Evolutionary conservation across 2,113 vertebrate species (phyloP).

Genomic region (Enhydra lutris): DNA sequence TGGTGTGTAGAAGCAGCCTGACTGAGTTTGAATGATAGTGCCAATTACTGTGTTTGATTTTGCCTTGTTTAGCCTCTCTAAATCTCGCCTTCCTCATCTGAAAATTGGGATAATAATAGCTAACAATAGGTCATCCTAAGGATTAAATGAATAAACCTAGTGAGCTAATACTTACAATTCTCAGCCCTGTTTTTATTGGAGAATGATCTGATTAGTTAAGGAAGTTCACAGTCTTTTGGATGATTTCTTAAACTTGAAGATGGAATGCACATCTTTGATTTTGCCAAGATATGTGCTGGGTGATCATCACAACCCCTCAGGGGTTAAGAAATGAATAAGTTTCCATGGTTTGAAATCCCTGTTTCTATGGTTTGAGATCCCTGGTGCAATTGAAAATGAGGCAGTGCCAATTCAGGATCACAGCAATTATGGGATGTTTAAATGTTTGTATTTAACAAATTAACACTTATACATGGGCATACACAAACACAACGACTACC

Average conservation of each 20-base stretch:
- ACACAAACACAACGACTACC: not conserved
- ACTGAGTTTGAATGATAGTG: not conserved
- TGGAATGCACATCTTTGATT: not conserved
- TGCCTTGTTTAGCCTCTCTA: not conserved
- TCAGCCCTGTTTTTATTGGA: not conserved
- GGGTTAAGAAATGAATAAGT: not conserved
- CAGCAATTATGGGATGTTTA: not conserved
- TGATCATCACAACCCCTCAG: not conserved
- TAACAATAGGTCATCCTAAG: not conserved
- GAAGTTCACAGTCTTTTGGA: not conserved
- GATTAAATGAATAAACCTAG: not conserved
- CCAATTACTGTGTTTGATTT: not conserved
- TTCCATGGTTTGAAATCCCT: not conserved
- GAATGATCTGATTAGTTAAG: not conserved
- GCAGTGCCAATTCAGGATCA: not conserved
- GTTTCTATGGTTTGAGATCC: not conserved
- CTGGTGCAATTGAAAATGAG: not conserved
- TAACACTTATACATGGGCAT: not conserved
- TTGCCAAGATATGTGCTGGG: not conserved
- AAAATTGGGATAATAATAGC: not conserved
- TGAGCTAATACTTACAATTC: not conserved
- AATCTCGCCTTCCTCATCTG: not conserved
- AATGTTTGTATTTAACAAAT: slow-evolving; percentile 1
- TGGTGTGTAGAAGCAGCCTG: not conserved
- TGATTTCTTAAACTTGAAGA: not conserved